Percentiles rank a stretch among this genome's conserved stretches.
These are phyloP conservation scores for Myiagra hebetior DNA, from an alignment of 2,113 vertebrate species.

Conservation along the genomic window DNA sequence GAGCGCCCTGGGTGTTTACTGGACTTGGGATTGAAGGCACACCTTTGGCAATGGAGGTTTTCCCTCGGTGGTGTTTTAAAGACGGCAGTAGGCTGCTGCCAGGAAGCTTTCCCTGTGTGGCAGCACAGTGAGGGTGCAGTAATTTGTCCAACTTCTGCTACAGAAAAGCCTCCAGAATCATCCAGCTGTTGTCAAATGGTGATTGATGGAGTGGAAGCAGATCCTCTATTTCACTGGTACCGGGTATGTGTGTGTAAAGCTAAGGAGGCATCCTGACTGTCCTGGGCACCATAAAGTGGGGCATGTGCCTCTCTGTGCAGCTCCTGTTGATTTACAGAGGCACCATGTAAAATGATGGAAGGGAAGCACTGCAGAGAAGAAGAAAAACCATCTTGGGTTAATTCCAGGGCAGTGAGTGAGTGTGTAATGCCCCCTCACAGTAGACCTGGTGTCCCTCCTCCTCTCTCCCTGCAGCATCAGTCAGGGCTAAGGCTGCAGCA, in stretches of 20 bases:
- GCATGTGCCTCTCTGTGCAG: not conserved
- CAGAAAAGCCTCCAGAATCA: not conserved
- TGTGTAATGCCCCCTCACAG: not conserved
- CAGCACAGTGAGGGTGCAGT: not conserved
- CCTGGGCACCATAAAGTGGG: fast-evolving
- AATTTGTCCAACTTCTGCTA: not conserved
- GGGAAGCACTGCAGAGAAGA: not conserved
- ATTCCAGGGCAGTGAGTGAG: not conserved
- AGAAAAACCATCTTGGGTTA: not conserved
- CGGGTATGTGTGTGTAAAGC: not conserved
- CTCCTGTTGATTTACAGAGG: not conserved
- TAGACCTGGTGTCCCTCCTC: not conserved
- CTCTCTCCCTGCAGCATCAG: not conserved
- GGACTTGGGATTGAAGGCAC: not conserved
- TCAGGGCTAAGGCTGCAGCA: not conserved
- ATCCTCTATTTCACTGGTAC: not conserved
- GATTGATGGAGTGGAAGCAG: not conserved
- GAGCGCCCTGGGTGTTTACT: not conserved
- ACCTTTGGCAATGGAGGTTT: not conserved
- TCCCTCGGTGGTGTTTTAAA: not conserved
- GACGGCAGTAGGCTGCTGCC: not conserved
- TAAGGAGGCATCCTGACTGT: not conserved
- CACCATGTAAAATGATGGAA: not conserved
- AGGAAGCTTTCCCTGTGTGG: not conserved
- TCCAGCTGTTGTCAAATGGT: not conserved